These are phyloP conservation scores for Ophonus ardosiacus DNA, from an alignment of 2,888 invertebrate genomes.

Conservation along the genomic window DNA sequence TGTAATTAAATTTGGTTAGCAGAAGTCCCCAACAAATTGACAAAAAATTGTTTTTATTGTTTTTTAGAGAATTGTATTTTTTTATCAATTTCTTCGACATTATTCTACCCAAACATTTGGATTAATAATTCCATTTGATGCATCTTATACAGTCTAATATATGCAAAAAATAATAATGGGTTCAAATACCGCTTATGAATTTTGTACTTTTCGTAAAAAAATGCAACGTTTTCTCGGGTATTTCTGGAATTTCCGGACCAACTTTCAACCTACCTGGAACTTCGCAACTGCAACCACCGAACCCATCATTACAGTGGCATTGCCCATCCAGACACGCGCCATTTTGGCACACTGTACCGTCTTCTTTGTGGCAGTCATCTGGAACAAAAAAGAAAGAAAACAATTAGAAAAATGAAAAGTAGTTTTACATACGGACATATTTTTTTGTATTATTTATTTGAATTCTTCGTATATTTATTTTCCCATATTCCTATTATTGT, in stretches of 20 bases:
- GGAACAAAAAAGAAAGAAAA: conserved; percentile 72
- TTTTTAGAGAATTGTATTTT: not conserved
- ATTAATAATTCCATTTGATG: too few relatives aligned
- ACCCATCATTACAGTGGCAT: conserved; percentile 97
- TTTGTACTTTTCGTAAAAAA: not conserved
- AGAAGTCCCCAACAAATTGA: too few relatives aligned
- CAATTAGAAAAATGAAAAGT: too few relatives aligned
- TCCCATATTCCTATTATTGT: too few relatives aligned
- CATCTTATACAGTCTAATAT: not conserved
- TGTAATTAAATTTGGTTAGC: too few relatives aligned
- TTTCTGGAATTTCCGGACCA: not conserved
- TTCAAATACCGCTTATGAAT: not conserved
- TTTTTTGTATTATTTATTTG: too few relatives aligned
- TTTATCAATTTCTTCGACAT: too few relatives aligned
- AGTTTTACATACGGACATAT: too few relatives aligned
- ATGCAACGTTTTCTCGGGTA: not conserved
- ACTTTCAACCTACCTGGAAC: conserved; percentile 84
- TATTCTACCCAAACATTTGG: too few relatives aligned
- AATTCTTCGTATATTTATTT: too few relatives aligned
- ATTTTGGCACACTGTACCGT: conserved; percentile 93
- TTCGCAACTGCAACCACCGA: conserved; percentile 95
- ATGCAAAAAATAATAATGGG: not conserved
- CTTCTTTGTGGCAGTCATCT: conserved; percentile 96
- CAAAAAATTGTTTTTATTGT: not conserved
- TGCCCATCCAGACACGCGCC: conserved; percentile 95